Evolutionary conservation across 2,797 vertebrate species (phyloP).

Genomic region (Iguana delicatissima): DNA sequence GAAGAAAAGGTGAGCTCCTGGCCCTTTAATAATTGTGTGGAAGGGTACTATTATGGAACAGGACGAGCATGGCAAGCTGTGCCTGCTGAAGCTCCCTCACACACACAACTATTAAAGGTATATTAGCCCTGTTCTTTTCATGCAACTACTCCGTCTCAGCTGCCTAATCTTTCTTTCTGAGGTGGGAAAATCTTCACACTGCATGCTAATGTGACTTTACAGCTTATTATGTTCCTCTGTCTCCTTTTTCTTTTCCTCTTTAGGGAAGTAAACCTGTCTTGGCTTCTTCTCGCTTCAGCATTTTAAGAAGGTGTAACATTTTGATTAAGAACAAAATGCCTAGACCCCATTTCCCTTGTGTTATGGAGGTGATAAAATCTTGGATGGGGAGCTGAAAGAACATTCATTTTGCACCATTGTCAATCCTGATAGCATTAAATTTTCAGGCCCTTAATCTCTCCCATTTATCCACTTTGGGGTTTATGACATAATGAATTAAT

Average conservation of each 20-base stretch:
- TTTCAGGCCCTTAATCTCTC: slow-evolving; percentile 30
- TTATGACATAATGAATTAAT: slow-evolving; percentile 43
- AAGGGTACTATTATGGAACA: too few species aligned
- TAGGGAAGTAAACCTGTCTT: slow-evolving; percentile 50
- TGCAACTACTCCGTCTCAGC: neutral
- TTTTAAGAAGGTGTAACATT: slow-evolving; percentile 37
- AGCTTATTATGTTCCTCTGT: neutral
- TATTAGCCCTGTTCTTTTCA: too few species aligned
- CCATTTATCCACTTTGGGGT: slow-evolving; percentile 52
- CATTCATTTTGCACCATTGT: slow-evolving; percentile 46
- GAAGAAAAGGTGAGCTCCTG: too few species aligned
- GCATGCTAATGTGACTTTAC: slow-evolving; percentile 2
- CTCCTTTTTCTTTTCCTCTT: slow-evolving; percentile 21
- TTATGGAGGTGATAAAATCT: slow-evolving; percentile 47
- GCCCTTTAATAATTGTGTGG: too few species aligned
- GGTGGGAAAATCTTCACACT: neutral
- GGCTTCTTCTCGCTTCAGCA: slow-evolving; percentile 44
- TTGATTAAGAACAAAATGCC: slow-evolving; percentile 40
- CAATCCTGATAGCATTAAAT: slow-evolving; percentile 43
- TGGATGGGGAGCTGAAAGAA: slow-evolving; percentile 46
- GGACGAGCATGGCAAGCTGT: too few species aligned
- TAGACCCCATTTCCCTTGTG: slow-evolving; percentile 51
- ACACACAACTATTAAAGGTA: too few species aligned
- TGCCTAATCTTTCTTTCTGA: neutral
- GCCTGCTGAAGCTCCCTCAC: too few species aligned